Evolutionary conservation across 2,888 invertebrate genomes (phyloP).

Genomic region (Drosophila merina): DNA sequence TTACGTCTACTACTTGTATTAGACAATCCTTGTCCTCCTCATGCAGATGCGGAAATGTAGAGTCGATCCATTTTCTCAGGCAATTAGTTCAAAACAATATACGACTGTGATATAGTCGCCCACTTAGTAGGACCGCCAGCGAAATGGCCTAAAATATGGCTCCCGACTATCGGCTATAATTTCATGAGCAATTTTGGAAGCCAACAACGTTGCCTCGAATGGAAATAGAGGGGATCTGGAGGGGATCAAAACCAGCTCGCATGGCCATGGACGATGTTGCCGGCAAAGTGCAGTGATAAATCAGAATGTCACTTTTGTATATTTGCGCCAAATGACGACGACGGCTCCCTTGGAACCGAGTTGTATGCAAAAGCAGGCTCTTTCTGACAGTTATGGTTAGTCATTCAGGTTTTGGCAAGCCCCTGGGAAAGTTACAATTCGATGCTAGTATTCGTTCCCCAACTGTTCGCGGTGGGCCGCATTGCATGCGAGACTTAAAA

Average conservation of each 20-base stretch:
- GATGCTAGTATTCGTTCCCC: neutral
- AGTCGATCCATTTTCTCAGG: conserved; percentile 32
- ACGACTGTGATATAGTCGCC: conserved; percentile 28
- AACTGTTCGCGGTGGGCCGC: conserved; percentile 6
- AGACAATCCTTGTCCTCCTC: neutral
- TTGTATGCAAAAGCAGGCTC: conserved; percentile 25
- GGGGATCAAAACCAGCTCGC: conserved; percentile 18
- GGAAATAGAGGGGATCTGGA: neutral
- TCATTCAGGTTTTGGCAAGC: neutral
- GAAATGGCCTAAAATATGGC: conserved; percentile 73
- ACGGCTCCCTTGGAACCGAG: conserved; percentile 19
- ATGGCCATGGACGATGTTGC: conserved; percentile 40
- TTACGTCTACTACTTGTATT: neutral
- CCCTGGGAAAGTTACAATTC: too few species aligned
- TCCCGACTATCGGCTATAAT: conserved; percentile 57
- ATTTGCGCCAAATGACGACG: conserved; percentile 76
- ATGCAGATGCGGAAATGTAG: conserved; percentile 6
- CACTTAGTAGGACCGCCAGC: conserved; percentile 35
- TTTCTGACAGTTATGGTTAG: conserved; percentile 4
- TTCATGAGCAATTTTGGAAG: conserved; percentile 62
- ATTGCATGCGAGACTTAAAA: conserved; percentile 16
- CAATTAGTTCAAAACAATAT: conserved; percentile 48
- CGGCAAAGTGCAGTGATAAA: conserved; percentile 82
- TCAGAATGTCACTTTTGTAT: conserved; percentile 83
- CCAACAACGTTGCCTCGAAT: conserved; percentile 27